A percentile compares a stretch with the other conserved stretches of the same genome.
phyloP scores from a whole-genome alignment of 2,888 invertebrate species.

The Heliconius hortense region DNA sequence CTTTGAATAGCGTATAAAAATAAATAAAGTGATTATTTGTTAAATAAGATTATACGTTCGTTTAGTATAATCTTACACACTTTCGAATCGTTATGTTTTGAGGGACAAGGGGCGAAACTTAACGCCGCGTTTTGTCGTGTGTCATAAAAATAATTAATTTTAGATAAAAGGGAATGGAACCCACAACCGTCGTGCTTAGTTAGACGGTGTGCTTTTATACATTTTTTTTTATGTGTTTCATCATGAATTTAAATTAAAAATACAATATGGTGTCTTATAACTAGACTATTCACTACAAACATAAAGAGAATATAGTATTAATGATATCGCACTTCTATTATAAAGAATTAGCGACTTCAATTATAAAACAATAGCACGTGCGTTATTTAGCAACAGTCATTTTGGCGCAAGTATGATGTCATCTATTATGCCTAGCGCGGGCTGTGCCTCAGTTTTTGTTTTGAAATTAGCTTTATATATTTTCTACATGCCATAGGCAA shows the following conservation, averaged over 20 bases:
- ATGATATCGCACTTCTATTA: not conserved
- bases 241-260: not conserved
- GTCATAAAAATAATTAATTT: no score
- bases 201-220: no score
- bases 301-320: not conserved
- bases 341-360: constrained; percentile 7
- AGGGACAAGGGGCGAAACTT: no score
- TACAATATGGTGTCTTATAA: not conserved
- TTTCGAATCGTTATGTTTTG: no score
- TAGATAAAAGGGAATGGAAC: no score
- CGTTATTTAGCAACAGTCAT: constrained; percentile 1
- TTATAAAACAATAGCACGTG: constrained; percentile 16
- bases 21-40: no score
- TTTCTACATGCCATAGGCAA: not conserved
- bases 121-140: no score
- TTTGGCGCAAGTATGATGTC: constrained; percentile 25
- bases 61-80: no score
- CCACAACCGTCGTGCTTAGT: no score
- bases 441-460: constrained; percentile 7
- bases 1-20: no score
- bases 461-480: not conserved
- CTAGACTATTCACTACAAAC: not conserved
- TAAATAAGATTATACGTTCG: no score
- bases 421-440: constrained; percentile 6
- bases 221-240: not conserved